These are phyloP conservation scores for Parazoanthus darwini DNA, from an alignment of 92 coral and sea anemone genomes.

Conservation along the genomic window DNA sequence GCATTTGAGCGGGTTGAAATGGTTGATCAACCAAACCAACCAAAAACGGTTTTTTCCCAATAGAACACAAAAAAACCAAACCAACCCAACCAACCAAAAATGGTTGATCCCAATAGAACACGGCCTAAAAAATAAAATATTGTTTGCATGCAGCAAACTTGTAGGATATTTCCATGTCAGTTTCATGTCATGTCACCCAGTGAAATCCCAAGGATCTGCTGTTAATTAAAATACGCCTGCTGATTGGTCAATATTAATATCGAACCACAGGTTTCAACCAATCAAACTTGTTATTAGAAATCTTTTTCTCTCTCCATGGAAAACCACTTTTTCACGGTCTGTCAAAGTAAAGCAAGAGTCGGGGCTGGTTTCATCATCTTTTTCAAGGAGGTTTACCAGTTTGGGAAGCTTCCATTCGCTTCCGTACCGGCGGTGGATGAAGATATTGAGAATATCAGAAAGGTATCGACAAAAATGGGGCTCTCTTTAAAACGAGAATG, in stretches of 20 bases:
- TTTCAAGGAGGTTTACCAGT: neutral
- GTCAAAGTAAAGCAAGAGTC: conserved; percentile 8
- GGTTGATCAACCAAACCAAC: too few relatives aligned
- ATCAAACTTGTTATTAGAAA: neutral
- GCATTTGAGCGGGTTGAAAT: too few relatives aligned
- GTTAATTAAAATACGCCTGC: neutral
- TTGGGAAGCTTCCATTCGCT: conserved; percentile 4
- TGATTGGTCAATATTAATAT: conserved; percentile 36
- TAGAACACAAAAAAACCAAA: too few relatives aligned
- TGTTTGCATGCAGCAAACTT: neutral
- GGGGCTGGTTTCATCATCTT: conserved; percentile 37
- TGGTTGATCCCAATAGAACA: too few relatives aligned
- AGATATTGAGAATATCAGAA: neutral
- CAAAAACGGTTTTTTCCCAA: too few relatives aligned
- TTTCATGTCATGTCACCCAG: neutral
- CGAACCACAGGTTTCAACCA: conserved; percentile 13
- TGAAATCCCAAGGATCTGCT: neutral
- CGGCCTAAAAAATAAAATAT: neutral
- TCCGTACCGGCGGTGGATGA: conserved; percentile 9
- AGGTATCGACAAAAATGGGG: conserved; percentile 46
- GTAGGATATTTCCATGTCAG: neutral
- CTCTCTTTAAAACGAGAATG: conserved; percentile 71
- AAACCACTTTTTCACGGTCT: conserved; percentile 30
- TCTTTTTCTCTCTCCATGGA: conserved; percentile 32
- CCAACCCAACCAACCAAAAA: too few relatives aligned